Evolutionary conservation across 2,797 vertebrate genomes (phyloP).

Genomic region (Tenualosa ilisha): DNA sequence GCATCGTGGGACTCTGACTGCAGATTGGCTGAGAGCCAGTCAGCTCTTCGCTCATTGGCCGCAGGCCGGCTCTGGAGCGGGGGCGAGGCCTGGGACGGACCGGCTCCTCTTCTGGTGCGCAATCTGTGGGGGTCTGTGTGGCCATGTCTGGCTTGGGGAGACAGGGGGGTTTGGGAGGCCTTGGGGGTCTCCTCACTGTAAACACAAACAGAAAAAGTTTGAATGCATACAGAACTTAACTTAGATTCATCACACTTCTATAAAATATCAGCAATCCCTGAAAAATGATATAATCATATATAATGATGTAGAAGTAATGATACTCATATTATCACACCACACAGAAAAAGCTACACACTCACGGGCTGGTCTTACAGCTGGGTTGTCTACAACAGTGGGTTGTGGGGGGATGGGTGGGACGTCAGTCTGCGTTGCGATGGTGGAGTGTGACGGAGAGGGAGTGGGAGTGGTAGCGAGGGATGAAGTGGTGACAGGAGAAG

Average conservation of each 20-base stretch:
- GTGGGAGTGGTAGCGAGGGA: conserved; percentile 54
- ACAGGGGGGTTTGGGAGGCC: conserved; percentile 76
- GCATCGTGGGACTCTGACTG: conserved; percentile 50
- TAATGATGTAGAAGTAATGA: not conserved
- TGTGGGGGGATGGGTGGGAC: conserved; percentile 58
- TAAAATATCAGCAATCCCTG: not conserved
- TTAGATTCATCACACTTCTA: too few relatives aligned
- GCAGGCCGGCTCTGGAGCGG: conserved; percentile 78
- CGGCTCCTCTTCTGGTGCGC: conserved; percentile 54
- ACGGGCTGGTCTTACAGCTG: conserved; percentile 43
- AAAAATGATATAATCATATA: not conserved
- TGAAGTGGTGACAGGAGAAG: conserved; percentile 66
- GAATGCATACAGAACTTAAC: not conserved
- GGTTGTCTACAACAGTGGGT: conserved; percentile 70
- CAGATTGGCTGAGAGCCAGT: conserved; percentile 57
- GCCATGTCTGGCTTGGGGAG: conserved; percentile 36
- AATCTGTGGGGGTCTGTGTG: not conserved
- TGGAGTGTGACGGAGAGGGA: conserved; percentile 68
- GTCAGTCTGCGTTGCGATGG: conserved; percentile 94
- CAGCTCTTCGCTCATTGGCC: conserved; percentile 70
- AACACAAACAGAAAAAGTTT: conserved; percentile 44
- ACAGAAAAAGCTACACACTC: not conserved
- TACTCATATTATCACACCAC: not conserved
- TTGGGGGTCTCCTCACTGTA: conserved; percentile 74
- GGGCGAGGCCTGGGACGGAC: conserved; percentile 85